Conservation (phyloP, 1,140 invertebrate species). For the Elymnias hypermnestra region DNA sequence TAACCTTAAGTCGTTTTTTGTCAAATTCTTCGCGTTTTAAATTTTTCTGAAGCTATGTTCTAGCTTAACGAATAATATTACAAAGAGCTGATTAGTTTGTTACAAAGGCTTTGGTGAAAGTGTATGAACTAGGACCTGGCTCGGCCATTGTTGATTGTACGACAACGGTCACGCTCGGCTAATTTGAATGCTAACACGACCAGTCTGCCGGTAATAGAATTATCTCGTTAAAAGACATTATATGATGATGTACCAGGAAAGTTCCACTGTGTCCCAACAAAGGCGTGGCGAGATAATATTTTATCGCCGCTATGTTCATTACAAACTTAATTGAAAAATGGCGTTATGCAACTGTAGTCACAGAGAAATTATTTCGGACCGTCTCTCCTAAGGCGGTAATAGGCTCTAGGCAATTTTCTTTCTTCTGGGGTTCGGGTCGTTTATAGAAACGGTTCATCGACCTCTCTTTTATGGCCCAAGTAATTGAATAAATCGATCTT, state of each 20-base stretch:
- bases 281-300: constrained; percentile 24
- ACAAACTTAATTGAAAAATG: constrained; percentile 54
- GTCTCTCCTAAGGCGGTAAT: constrained; percentile 44
- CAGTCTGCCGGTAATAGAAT: constrained; percentile 19
- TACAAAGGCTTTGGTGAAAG: constrained; percentile 51
- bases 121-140: constrained; percentile 31
- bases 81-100: constrained; percentile 15
- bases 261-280: constrained; percentile 13
- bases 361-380: constrained; percentile 50
- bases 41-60: too few species aligned
- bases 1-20: too few species aligned
- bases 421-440: constrained; percentile 47
- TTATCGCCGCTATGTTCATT: constrained; percentile 35
- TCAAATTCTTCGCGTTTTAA: too few species aligned
- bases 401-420: constrained; percentile 55
- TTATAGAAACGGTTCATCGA: constrained; percentile 46
- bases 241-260: constrained; percentile 13
- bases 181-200: constrained; percentile 47
- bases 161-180: constrained; percentile 43
- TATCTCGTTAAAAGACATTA: constrained; percentile 19
- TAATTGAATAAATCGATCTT: constrained; percentile 60
- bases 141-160: constrained; percentile 39
- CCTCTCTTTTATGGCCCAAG: constrained; percentile 55
- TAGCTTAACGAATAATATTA: constrained; percentile 1
- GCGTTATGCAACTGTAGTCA: constrained; percentile 53